Conservation (phyloP, 2,888 invertebrate genomes). For the Euzetes globulus region DNA sequence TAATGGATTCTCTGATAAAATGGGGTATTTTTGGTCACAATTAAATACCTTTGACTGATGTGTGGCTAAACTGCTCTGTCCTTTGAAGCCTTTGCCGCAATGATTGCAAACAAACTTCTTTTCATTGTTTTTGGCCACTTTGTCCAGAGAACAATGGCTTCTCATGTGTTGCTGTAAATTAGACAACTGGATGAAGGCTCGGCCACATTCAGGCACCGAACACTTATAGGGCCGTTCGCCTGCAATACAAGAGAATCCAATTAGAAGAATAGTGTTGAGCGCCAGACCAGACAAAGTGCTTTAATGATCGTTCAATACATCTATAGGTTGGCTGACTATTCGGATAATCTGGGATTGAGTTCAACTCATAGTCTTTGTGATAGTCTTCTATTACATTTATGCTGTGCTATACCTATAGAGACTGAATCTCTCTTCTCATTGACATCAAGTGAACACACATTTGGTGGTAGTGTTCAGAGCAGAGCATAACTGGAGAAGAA, state of each 20-base stretch:
- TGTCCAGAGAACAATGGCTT: constrained; percentile 88
- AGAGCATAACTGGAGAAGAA: neutral
- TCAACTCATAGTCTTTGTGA: neutral
- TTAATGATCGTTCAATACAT: constrained; percentile 3
- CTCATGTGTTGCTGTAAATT: constrained; percentile 91
- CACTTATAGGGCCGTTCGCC: constrained; percentile 96
- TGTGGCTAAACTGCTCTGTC: constrained; percentile 86
- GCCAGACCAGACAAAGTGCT: neutral
- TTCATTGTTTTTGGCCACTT: constrained; percentile 63
- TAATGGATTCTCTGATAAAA: too few species aligned
- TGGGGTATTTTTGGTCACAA: neutral
- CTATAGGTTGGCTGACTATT: neutral
- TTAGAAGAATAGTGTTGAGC: neutral
- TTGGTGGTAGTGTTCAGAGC: constrained; percentile 2
- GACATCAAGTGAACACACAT: constrained; percentile 3
- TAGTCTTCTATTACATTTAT: neutral
- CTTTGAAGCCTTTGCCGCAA: constrained; percentile 92
- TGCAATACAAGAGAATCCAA: constrained; percentile 50
- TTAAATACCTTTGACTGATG: constrained; percentile 84
- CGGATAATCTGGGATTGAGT: neutral
- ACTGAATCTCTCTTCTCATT: neutral
- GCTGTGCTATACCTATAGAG: neutral
- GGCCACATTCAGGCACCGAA: constrained; percentile 86
- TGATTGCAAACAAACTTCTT: constrained; percentile 92
- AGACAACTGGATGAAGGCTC: constrained; percentile 92